A percentile compares a stretch with the other conserved stretches of the same genome.
Evolutionary conservation across 92 coral and sea anemone genomes (phyloP).

Genomic region (Umimayanthus chanpuru): DNA sequence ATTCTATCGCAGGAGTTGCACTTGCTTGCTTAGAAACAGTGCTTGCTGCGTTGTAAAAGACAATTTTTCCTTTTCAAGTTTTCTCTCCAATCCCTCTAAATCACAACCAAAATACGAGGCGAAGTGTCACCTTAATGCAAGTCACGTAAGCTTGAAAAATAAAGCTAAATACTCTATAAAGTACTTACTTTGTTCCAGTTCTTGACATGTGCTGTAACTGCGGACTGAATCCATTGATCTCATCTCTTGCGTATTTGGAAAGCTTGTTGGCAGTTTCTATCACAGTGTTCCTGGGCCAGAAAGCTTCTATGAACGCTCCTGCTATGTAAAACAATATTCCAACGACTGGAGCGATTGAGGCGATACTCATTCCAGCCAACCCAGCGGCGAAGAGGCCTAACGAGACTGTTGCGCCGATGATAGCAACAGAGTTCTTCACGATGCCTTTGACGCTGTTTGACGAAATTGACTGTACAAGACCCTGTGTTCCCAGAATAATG

Average conservation of each 20-base stretch:
- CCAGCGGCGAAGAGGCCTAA: constrained; percentile 45
- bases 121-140: too few species aligned
- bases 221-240: constrained; percentile 39
- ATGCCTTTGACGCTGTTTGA: constrained; percentile 47
- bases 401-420: constrained; percentile 53
- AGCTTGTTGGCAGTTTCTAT: constrained; percentile 61
- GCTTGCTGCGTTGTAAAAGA: too few species aligned
- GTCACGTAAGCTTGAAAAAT: too few species aligned
- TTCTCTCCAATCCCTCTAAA: too few species aligned
- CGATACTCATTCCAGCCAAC: neutral
- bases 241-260: constrained; percentile 48
- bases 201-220: constrained; percentile 25
- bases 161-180: too few species aligned
- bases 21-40: too few species aligned
- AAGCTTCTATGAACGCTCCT: constrained; percentile 28
- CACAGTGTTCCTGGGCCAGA: constrained; percentile 49
- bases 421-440: constrained; percentile 37
- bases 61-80: too few species aligned
- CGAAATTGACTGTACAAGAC: constrained; percentile 45
- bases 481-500: constrained; percentile 46
- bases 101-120: too few species aligned
- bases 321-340: constrained; percentile 47
- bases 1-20: too few species aligned
- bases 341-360: constrained; percentile 36
- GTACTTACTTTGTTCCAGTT: neutral